These are phyloP conservation scores for Nipponacmea schrenckii DNA, from an alignment of 2,888 invertebrate genomes.

Conservation along the genomic window DNA sequence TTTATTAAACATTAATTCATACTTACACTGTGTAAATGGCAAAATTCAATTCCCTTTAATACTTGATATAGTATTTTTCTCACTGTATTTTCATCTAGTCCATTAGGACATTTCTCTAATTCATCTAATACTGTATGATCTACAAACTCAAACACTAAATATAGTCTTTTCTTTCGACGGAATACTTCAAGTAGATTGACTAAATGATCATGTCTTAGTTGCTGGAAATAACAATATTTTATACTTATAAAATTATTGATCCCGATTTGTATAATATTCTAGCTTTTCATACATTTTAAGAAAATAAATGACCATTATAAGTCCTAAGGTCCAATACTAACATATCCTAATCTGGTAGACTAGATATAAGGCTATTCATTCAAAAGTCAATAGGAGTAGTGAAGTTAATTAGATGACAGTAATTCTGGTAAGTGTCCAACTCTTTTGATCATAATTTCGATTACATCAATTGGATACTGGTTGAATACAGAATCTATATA, in stretches of 20 bases:
- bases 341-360: too few species aligned
- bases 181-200: constrained; percentile 91
- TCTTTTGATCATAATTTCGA: too few species aligned
- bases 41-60: constrained; percentile 75
- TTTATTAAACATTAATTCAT: background rate
- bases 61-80: constrained; percentile 84
- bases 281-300: too few species aligned
- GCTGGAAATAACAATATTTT: constrained; percentile 71
- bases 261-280: too few species aligned
- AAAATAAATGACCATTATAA: background rate
- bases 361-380: too few species aligned
- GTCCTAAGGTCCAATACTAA: too few species aligned
- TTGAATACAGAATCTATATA: too few species aligned
- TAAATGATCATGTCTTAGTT: constrained; percentile 86
- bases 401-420: too few species aligned
- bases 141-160: constrained; percentile 88
- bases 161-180: constrained; percentile 83
- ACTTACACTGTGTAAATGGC: constrained; percentile 84
- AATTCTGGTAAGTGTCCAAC: too few species aligned
- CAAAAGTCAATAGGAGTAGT: too few species aligned
- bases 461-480: too few species aligned
- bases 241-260: too few species aligned
- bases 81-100: constrained; percentile 79
- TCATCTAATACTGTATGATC: constrained; percentile 88
- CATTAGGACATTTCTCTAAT: constrained; percentile 79